A percentile compares a stretch with the other conserved stretches of the same genome.
These are phyloP conservation scores for Zophobas atratus DNA, from an alignment of 1,140 invertebrate genomes.

Conservation along the genomic window DNA sequence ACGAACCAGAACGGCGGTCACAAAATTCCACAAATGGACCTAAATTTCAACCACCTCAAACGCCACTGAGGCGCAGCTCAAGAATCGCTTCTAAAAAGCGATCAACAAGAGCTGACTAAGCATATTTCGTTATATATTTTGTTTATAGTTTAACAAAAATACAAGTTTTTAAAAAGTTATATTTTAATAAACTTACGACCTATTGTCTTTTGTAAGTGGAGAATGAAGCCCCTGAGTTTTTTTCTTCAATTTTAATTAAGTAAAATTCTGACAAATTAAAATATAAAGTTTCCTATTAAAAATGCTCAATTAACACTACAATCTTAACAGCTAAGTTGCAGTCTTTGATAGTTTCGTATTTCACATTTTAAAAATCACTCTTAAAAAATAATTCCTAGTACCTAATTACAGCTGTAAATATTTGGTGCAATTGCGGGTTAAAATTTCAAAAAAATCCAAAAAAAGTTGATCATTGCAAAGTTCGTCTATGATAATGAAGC, in stretches of 20 bases:
- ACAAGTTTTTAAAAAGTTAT: conserved; percentile 6
- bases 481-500: conserved; percentile 3
- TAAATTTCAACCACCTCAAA: not conserved
- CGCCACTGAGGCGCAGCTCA: conserved; percentile 8
- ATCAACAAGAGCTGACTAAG: not conserved
- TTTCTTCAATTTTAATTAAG: not conserved
- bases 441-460: not conserved
- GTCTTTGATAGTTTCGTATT: not conserved
- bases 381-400: not conserved
- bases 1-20: conserved; percentile 6
- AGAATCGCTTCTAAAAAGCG: conserved; percentile 21
- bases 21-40: not conserved
- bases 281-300: too few relatives aligned
- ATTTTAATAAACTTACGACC: not conserved
- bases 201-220: not conserved
- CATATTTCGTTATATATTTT: not conserved
- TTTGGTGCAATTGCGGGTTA: not conserved
- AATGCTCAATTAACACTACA: not conserved
- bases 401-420: conserved; percentile 3
- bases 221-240: not conserved
- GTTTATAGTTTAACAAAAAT: not conserved
- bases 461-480: not conserved
- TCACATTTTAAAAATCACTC: not conserved
- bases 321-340: not conserved
- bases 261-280: not conserved